A percentile compares a stretch with the other conserved stretches of the same genome.
phyloP scores from a whole-genome alignment of 2,113 vertebrate species.

The Hippocampus mohnikei region DNA sequence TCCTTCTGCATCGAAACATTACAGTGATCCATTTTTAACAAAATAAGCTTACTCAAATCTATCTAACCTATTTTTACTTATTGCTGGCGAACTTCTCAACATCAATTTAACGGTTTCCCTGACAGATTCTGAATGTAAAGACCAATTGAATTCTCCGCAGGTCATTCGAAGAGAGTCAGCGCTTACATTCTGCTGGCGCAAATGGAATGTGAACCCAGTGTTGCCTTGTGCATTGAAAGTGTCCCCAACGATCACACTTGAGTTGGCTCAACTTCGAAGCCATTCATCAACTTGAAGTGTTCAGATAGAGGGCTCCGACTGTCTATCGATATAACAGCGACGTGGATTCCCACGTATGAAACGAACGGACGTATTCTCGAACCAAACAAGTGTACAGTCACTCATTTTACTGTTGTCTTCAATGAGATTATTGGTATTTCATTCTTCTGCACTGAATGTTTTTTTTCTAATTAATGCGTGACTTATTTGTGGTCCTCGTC shows the following conservation, averaged over 20 bases:
- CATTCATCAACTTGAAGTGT: conserved; percentile 22
- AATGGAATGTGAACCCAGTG: conserved; percentile 22
- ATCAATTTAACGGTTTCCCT: not conserved
- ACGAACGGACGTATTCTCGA: conserved; percentile 25
- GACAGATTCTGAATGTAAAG: not conserved
- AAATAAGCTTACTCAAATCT: no score
- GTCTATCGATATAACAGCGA: not conserved
- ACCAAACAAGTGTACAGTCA: conserved; percentile 31
- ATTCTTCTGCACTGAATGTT: conserved; percentile 35
- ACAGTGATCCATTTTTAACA: no score
- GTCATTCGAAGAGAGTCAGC: conserved; percentile 41
- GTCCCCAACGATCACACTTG: conserved; percentile 28
- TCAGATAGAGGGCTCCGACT: conserved; percentile 18
- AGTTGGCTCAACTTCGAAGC: conserved; percentile 30
- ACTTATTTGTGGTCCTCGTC: conserved; percentile 41
- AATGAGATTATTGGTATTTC: conserved; percentile 35
- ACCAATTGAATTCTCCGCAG: conserved; percentile 35
- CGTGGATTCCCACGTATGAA: conserved; percentile 24
- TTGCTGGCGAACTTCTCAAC: not conserved
- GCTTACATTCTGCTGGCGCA: conserved; percentile 2
- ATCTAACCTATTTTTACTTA: no score
- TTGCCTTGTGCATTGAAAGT: conserved; percentile 35
- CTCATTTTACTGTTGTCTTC: conserved; percentile 29
- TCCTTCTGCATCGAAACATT: no score
- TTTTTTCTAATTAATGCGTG: conserved; percentile 46